Evolutionary conservation across 2,797 vertebrate species (phyloP), one percentile per base, ranked within the genome.

Genomic region (Peromyscus aztecus): DNA sequence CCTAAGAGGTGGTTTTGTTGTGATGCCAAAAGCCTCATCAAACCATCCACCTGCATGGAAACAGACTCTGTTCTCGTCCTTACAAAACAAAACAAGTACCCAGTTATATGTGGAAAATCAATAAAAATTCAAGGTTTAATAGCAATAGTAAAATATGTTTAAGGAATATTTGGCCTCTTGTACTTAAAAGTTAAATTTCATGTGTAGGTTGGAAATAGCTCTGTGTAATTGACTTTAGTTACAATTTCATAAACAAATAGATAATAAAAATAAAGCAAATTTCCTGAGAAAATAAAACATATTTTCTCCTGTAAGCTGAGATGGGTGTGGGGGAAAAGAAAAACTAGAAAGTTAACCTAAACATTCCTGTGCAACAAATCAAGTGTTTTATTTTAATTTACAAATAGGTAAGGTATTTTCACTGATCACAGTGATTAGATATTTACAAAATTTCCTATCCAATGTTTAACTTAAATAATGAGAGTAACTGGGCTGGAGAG

Each of bases 181-280:
- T 34, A 83, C 4, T 95, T 91, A 57, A 16, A 91, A 85, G 92
- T 86, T 83, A 97, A 93, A 88, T 83, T 63, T 80, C 40, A 78
- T n/a, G 24, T 7, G 23, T 93, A 8, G 23, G 77, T 27, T 73
- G 6, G 13, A 71, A 16, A 71, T 40, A 84, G 43, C 75, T 95
- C 57, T 82, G 10, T 75, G 4, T 61, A 81, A 76, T 29, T 24
- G 85, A 83, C 81, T 95, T 96, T 77, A 86, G 12, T 23, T 77
- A 69, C 52, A 90, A 6, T 14, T 80, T 94, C 27, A 49, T 77
- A 96, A 93, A 76, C 77, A 75, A 65, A 61, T 85, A 52, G 23
- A 61, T 59, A 46, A 88, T 84, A 91, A 94, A 94, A 95, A 52
- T 27, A 11, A 89, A 95, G 52, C 2, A 94, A 12, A 92, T 91